Base-by-base conservation (phyloP, 2,888 invertebrate species). In the Lithophane ornitopus region DNA sequence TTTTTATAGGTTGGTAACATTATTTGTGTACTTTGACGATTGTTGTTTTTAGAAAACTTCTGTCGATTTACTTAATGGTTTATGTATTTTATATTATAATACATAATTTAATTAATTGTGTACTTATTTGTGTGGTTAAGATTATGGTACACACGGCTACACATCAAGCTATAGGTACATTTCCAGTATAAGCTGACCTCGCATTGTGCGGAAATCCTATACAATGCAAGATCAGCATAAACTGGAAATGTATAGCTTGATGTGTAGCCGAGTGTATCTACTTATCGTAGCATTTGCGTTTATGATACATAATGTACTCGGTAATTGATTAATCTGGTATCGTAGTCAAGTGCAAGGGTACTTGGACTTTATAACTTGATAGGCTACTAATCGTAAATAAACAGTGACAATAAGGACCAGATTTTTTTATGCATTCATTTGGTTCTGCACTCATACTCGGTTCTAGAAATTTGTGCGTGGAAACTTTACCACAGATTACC, bases 291-390 rank as follows among this genome's bases (percentile, higher is more conserved):
- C 28, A 34, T 22, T 44, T 52, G 28, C n/a, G 16, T 75, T 34
- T 22, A 44, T 34, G 16, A 66, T 66, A 66, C 7, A 12, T 34
- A 34, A 34, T 34, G 34, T 28, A 22, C 4, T n/a, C 11, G 14
- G 11, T 19, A 22, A 65, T 78, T 44, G 14, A 34, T 19, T 26
- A 39, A 54, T 44, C 26, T 67, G 11, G 1, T 68, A 39, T 44
- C 39, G 12, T 22, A 22, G 26, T 41, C 28, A 72, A 80, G 49
- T 52, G 63, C 58, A 78, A 44, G 54, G 3, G 59, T 39, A 62
- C 52, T 26, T 11, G 34, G 34, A 66, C 26, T 80, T 54, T 34
- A 66, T 66, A 11, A n/a, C 44, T 54, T 54, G 56, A 72, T 56
- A 41, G 39, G 14, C 19, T 28, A 62, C 7, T 46, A 69, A 41